Percentiles rank a stretch among this genome's conserved stretches.
Evolutionary conservation across 2,113 vertebrate genomes (phyloP).

Genomic region (Grammomys surdaster): DNA sequence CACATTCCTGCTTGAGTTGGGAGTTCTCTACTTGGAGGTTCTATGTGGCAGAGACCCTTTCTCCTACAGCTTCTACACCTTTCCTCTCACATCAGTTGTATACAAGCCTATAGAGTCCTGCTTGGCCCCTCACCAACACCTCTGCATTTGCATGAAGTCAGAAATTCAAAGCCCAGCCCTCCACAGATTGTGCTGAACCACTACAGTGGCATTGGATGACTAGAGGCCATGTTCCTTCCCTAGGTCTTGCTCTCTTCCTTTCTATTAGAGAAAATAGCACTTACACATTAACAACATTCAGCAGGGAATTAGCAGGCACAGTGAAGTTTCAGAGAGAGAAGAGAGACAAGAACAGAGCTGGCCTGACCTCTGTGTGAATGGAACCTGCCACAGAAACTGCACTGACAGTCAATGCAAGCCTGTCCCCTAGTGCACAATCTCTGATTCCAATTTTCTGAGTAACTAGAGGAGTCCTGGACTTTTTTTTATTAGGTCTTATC

Average conservation of each 20-base stretch:
- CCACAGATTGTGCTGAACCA: not conserved
- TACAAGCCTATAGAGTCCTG: not conserved
- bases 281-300: not conserved
- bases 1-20: not conserved
- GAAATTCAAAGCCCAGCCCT: not conserved
- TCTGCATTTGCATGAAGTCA: not conserved
- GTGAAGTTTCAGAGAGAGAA: not conserved
- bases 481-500: not conserved
- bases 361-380: not conserved
- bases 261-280: not conserved
- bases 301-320: not conserved
- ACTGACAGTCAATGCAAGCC: not conserved
- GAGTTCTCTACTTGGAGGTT: no score
- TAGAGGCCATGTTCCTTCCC: not conserved
- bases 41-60: not conserved
- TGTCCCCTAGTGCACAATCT: not conserved
- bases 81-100: no score
- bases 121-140: not conserved
- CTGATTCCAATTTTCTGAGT: not conserved
- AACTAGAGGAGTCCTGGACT: not conserved
- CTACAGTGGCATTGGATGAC: not conserved
- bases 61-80: not conserved
- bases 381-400: not conserved
- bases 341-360: not conserved
- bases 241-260: not conserved